phyloP scores from a whole-genome alignment of 2,888 invertebrate species.

The Drosophila imparisetae region DNA sequence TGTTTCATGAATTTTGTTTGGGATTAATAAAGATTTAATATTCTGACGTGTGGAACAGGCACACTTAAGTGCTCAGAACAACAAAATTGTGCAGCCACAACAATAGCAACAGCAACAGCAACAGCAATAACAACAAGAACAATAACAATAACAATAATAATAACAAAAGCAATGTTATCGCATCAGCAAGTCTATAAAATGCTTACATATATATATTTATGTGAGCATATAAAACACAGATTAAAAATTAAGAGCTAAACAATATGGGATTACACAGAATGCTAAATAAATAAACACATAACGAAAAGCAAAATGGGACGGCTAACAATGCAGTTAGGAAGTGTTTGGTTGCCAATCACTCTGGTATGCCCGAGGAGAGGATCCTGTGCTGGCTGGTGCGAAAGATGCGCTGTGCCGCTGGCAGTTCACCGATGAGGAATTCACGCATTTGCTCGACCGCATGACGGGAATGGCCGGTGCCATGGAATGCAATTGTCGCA shows the following conservation, averaged over 20 bases:
- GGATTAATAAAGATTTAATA: slow-evolving; percentile 21
- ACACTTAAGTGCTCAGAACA: slow-evolving; percentile 35
- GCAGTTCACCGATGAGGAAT: slow-evolving; percentile 92
- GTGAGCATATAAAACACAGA: slow-evolving; percentile 21
- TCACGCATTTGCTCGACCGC: slow-evolving; percentile 88
- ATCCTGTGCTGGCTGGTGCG: slow-evolving; percentile 83
- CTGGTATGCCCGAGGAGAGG: slow-evolving; percentile 81
- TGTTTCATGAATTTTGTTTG: slow-evolving; percentile 4
- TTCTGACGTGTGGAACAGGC: slow-evolving; percentile 7
- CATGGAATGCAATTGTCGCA: slow-evolving; percentile 92
- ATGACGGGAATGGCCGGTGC: slow-evolving; percentile 90
- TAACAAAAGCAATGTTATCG: slow-evolving; percentile 1
- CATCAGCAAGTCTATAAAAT: slow-evolving; percentile 25
- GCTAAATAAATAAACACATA: slow-evolving; percentile 43
- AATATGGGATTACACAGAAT: slow-evolving; percentile 14
- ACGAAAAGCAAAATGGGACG: slow-evolving; percentile 26
- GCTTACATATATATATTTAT: background rate
- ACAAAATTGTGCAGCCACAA: slow-evolving; percentile 7
- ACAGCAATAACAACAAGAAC: background rate
- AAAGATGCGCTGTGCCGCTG: slow-evolving; percentile 90
- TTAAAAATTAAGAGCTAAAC: slow-evolving; percentile 42
- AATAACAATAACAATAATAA: background rate
- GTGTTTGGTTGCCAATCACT: slow-evolving; percentile 77
- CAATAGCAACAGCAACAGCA: slow-evolving; percentile 1
- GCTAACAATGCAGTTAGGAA: slow-evolving; percentile 87